These are phyloP conservation scores for Clavelina lepadiformis DNA, from an alignment of 23 tunicate species.

Conservation along the genomic window DNA sequence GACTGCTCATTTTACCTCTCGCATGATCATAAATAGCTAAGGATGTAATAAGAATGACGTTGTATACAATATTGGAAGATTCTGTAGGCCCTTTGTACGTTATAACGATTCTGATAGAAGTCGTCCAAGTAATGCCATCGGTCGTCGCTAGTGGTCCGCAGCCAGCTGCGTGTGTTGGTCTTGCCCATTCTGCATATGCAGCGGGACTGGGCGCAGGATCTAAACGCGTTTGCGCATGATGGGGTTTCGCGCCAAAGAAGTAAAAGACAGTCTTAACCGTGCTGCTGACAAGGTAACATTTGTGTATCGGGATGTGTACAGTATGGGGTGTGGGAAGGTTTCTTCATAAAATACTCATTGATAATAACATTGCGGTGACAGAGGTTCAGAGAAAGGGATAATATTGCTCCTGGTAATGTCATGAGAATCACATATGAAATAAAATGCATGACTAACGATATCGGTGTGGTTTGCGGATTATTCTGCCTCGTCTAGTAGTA, in stretches of 20 bases:
- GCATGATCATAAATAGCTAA: too few species aligned
- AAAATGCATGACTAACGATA: neutral
- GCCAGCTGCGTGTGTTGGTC: neutral
- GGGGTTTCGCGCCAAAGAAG: neutral
- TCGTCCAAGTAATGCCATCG: too few species aligned
- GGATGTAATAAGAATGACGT: too few species aligned
- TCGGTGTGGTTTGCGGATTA: neutral
- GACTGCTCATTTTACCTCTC: too few species aligned
- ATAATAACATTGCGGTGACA: neutral
- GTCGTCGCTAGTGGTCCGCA: neutral
- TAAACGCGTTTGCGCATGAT: neutral
- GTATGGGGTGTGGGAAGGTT: neutral
- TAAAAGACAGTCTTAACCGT: neutral
- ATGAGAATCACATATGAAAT: neutral
- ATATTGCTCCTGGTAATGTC: neutral
- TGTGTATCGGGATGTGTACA: neutral
- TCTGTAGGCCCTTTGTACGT: too few species aligned
- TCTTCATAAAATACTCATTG: neutral
- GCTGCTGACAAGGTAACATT: neutral
- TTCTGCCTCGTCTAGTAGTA: neutral
- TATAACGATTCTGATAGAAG: too few species aligned
- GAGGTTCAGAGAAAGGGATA: neutral
- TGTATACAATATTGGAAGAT: too few species aligned
- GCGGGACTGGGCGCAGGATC: neutral
- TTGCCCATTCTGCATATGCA: neutral